phyloP scores from a whole-genome alignment of 2,888 invertebrate species.

The Lottia gigantea region DNA sequence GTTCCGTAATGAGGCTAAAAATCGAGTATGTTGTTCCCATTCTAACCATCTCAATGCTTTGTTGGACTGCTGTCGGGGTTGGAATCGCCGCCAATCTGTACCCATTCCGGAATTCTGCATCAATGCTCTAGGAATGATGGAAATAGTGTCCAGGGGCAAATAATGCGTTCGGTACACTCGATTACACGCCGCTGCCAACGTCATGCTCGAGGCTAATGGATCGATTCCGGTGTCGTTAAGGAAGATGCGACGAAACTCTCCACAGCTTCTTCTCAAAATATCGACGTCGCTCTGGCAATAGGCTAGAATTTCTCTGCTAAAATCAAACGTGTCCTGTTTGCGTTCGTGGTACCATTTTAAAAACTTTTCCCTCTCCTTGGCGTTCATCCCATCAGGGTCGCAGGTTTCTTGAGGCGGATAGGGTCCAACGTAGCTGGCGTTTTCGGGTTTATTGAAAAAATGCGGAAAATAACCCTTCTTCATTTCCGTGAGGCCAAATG shows the following conservation, averaged over 20 bases:
- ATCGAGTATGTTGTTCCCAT: no score
- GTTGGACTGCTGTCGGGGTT: no score
- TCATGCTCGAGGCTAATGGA: not conserved
- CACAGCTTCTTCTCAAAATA: not conserved
- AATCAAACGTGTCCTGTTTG: not conserved
- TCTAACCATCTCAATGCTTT: no score
- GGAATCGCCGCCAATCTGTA: no score
- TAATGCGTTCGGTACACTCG: not conserved
- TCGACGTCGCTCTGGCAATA: not conserved
- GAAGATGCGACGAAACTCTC: not conserved
- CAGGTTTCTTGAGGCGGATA: not conserved
- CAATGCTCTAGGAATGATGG: no score
- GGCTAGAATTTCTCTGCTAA: not conserved
- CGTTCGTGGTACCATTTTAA: not conserved
- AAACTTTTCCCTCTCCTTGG: not conserved
- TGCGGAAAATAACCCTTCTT: slow-evolving; percentile 4
- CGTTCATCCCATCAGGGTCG: not conserved
- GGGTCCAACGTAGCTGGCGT: not conserved
- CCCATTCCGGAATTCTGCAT: no score
- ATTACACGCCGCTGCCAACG: not conserved
- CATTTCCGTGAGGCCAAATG: slow-evolving; percentile 3
- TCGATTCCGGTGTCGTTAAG: not conserved
- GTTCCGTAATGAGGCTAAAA: no score
- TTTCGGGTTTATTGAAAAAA: not conserved
- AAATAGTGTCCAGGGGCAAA: no score